phyloP scores from a whole-genome alignment of 2,113 vertebrate genomes.

The Zootoca vivipara region DNA sequence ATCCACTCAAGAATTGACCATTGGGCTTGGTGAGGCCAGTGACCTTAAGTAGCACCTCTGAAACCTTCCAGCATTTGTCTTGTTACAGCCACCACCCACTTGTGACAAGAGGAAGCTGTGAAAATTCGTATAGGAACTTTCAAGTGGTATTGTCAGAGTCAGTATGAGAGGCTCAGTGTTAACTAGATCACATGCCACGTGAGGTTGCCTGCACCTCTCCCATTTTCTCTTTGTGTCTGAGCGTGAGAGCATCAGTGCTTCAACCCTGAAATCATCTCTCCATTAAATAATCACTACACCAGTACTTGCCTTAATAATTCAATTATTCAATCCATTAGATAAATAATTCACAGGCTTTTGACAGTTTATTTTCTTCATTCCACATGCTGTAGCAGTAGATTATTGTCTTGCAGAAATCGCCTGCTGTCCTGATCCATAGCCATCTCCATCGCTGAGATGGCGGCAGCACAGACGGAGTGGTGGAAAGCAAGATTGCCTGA shows the following conservation, averaged over 20 bases:
- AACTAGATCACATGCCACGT: neutral
- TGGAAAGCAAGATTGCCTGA: too few relatives aligned
- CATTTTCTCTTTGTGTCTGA: neutral
- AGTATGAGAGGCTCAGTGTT: neutral
- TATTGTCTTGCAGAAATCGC: neutral
- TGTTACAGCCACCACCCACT: neutral
- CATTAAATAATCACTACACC: conserved; percentile 20
- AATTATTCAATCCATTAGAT: conserved; percentile 20
- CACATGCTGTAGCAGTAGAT: neutral
- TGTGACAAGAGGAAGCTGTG: neutral
- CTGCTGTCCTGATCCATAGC: neutral
- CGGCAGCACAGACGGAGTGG: too few relatives aligned
- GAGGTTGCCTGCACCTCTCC: neutral
- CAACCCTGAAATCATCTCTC: conserved; percentile 12
- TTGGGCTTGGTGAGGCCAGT: neutral
- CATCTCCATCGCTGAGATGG: neutral
- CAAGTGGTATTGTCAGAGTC: neutral
- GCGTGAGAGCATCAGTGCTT: neutral
- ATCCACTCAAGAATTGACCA: neutral
- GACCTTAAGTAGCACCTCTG: neutral
- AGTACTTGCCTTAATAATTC: conserved; percentile 18
- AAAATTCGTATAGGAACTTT: neutral
- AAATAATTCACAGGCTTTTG: conserved; percentile 25
- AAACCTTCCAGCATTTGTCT: neutral
- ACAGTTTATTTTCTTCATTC: neutral